These are phyloP conservation scores for Plestiodon gilberti DNA, from an alignment of 2,113 vertebrate genomes.

Conservation along the genomic window DNA sequence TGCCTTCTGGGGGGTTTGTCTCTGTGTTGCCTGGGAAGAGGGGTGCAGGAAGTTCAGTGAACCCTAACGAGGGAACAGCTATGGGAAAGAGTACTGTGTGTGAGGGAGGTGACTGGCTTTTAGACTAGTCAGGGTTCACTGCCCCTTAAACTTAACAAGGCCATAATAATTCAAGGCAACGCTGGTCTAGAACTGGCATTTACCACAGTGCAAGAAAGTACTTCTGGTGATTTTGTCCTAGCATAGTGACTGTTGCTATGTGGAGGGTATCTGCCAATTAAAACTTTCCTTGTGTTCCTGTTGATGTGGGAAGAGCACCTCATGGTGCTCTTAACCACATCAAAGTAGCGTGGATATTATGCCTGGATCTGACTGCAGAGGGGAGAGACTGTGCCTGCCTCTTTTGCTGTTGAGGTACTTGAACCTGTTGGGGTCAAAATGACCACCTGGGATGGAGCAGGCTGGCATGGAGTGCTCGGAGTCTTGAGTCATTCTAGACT, in stretches of 20 bases:
- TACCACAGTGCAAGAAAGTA: background rate
- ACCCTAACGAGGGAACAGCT: background rate
- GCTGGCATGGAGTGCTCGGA: accelerated
- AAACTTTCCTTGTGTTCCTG: background rate
- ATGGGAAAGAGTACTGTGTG: background rate
- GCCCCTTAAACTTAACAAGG: background rate
- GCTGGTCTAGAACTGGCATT: background rate
- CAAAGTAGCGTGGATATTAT: too few species aligned
- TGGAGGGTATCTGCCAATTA: background rate
- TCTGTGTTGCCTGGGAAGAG: background rate
- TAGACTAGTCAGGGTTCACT: background rate
- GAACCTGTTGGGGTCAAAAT: background rate
- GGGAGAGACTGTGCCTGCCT: background rate
- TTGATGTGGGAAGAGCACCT: background rate
- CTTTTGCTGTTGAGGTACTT: accelerated
- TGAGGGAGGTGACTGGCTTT: background rate
- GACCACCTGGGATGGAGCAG: accelerated
- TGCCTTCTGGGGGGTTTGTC: background rate
- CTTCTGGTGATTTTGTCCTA: background rate
- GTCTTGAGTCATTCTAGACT: constrained; percentile 9
- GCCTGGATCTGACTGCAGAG: background rate
- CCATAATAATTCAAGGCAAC: background rate
- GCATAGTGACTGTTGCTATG: background rate
- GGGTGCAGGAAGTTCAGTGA: background rate
- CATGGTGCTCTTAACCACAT: background rate